Conservation (phyloP, 2,797 vertebrate genomes). For the Sebastes matsubarae region DNA sequence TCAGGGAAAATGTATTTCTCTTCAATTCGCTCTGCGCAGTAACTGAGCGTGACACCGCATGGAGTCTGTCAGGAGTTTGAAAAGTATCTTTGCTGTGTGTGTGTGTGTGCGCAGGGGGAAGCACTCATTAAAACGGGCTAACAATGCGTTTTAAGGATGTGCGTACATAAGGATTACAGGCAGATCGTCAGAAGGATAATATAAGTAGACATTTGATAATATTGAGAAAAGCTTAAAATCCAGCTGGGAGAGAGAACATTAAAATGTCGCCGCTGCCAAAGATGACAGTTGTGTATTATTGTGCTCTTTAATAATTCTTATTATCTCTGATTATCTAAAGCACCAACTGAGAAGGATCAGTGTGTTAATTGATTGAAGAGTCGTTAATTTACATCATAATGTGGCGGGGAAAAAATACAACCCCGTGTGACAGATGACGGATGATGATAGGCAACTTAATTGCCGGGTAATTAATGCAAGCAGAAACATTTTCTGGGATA, state of each 20-base stretch:
- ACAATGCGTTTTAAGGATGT: slow-evolving; percentile 4
- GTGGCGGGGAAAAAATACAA: slow-evolving; percentile 60
- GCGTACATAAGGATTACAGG: background rate
- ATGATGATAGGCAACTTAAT: slow-evolving; percentile 77
- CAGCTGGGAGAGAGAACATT: slow-evolving; percentile 5
- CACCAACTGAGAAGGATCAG: slow-evolving; percentile 73
- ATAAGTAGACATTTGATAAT: slow-evolving; percentile 6
- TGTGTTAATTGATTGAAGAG: slow-evolving; percentile 79
- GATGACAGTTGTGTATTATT: slow-evolving; percentile 37
- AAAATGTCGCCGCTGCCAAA: slow-evolving; percentile 27
- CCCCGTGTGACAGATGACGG: slow-evolving; percentile 74
- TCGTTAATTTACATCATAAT: slow-evolving; percentile 78
- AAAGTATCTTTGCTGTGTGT: slow-evolving; percentile 22
- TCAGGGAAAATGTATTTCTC: slow-evolving; percentile 62
- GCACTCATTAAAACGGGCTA: slow-evolving; percentile 18
- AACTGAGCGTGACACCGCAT: slow-evolving; percentile 46
- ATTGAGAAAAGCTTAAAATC: slow-evolving; percentile 17
- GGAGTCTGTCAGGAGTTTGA: slow-evolving; percentile 52
- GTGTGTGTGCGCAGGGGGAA: background rate
- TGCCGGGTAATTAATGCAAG: slow-evolving; percentile 59
- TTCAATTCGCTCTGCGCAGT: slow-evolving; percentile 58
- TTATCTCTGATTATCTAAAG: slow-evolving; percentile 73
- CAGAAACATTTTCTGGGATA: slow-evolving; percentile 30
- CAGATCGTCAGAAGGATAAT: background rate
- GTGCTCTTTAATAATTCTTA: slow-evolving; percentile 50